Evolutionary conservation across 2,113 vertebrate genomes (phyloP).

Genomic region (Cacatua alba): DNA sequence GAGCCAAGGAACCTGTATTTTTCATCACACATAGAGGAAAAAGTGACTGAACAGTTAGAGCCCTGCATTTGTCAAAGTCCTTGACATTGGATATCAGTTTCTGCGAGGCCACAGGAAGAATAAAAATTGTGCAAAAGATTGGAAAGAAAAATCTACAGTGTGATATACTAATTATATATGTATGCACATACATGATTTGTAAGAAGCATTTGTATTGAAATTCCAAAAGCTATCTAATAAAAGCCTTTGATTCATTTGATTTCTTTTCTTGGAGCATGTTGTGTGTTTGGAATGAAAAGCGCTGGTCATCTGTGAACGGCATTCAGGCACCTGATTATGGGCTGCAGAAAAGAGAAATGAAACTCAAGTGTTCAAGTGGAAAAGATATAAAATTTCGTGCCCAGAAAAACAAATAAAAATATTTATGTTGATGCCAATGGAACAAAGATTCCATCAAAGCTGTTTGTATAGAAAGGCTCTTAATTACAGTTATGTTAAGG

Average conservation of each 20-base stretch:
- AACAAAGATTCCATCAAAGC: background rate
- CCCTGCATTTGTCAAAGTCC: background rate
- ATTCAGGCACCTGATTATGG: rapidly evolving
- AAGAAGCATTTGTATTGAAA: background rate
- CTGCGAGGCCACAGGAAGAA: background rate
- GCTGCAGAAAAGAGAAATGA: background rate
- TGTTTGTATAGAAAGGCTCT: background rate
- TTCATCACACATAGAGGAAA: background rate
- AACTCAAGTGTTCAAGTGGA: background rate
- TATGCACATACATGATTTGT: rapidly evolving
- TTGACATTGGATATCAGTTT: background rate
- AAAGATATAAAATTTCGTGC: background rate
- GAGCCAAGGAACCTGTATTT: background rate
- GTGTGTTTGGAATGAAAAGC: background rate
- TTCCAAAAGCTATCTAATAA: background rate
- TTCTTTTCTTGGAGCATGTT: background rate
- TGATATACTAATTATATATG: background rate
- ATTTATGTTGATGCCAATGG: background rate
- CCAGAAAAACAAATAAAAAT: background rate
- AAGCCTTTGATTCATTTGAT: background rate
- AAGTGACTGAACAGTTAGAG: background rate
- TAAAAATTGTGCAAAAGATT: background rate
- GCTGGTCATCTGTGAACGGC: background rate
- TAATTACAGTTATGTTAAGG: background rate
- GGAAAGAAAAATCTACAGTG: background rate